These are phyloP conservation scores for Dynastes tityus DNA, from an alignment of 2,888 invertebrate genomes.

Conservation along the genomic window DNA sequence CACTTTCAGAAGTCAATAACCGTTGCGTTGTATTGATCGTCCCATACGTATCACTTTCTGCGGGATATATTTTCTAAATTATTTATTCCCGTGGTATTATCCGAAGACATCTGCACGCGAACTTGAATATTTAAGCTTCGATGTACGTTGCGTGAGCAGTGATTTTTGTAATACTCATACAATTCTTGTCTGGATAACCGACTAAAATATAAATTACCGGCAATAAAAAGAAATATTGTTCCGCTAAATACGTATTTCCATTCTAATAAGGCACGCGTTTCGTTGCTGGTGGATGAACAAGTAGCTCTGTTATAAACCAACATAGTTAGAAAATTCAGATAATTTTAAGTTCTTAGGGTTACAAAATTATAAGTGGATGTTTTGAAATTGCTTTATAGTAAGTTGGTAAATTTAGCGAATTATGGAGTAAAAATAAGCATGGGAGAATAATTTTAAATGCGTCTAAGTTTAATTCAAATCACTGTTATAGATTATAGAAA, in stretches of 20 bases:
- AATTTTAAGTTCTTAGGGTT: no score
- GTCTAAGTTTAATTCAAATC: no score
- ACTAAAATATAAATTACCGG: conserved; percentile 38
- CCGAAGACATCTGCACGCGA: conserved; percentile 45
- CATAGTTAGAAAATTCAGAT: no score
- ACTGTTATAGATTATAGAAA: no score
- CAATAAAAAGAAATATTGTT: conserved; percentile 43
- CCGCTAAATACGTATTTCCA: conserved; percentile 29
- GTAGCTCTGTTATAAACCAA: background rate
- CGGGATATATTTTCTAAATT: conserved; percentile 32
- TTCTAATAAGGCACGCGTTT: conserved; percentile 3
- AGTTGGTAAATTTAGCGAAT: no score
- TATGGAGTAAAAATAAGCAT: no score
- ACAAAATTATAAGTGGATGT: no score
- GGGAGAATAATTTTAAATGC: no score
- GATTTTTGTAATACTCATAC: conserved; percentile 39
- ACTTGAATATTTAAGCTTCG: conserved; percentile 46
- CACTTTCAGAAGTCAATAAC: conserved; percentile 27
- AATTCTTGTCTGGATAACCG: conserved; percentile 30
- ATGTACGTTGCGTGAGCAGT: conserved; percentile 43
- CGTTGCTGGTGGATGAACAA: background rate
- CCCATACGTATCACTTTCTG: conserved; percentile 18
- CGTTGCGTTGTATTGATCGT: conserved; percentile 12
- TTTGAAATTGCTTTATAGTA: no score
- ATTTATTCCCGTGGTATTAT: conserved; percentile 38